Conservation (phyloP, 2,888 invertebrate genomes). For the Ichneumoninae sp. region DNA sequence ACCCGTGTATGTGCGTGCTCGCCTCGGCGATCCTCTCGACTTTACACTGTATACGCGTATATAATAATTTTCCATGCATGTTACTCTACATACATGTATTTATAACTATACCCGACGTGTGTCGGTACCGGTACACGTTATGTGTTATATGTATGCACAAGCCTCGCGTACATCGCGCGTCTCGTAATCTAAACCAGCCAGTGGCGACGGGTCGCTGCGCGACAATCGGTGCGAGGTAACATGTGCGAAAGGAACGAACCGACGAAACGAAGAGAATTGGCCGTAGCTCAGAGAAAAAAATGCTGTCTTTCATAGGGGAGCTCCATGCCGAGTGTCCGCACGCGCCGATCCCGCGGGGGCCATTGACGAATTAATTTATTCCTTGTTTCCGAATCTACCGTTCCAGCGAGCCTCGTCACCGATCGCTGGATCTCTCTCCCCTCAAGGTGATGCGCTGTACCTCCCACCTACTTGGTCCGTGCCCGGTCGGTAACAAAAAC, state of each 20-base stretch:
- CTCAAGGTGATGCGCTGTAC: no score
- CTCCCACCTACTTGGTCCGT: no score
- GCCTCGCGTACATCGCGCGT: slow-evolving; percentile 44
- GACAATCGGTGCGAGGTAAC: slow-evolving; percentile 60
- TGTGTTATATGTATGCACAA: slow-evolving; percentile 11
- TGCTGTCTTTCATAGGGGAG: not conserved
- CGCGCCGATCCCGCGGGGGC: slow-evolving; percentile 24
- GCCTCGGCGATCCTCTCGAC: slow-evolving; percentile 60
- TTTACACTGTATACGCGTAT: slow-evolving; percentile 27
- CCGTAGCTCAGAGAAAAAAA: slow-evolving; percentile 16
- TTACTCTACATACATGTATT: slow-evolving; percentile 28
- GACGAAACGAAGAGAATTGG: slow-evolving; percentile 21
- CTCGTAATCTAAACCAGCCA: slow-evolving; percentile 31
- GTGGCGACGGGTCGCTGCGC: not conserved
- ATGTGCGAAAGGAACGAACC: slow-evolving; percentile 46
- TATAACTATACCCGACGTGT: slow-evolving; percentile 4
- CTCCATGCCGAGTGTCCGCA: not conserved
- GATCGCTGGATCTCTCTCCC: no score
- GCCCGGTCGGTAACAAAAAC: no score
- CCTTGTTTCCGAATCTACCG: slow-evolving; percentile 9
- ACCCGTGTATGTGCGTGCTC: slow-evolving; percentile 67
- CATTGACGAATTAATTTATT: slow-evolving; percentile 57
- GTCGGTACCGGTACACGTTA: slow-evolving; percentile 8
- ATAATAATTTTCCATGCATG: slow-evolving; percentile 27
- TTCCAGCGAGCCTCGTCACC: no score